Evolutionary conservation across 2,113 vertebrate species (phyloP).

Genomic region (Misgurnus anguillicaudatus): DNA sequence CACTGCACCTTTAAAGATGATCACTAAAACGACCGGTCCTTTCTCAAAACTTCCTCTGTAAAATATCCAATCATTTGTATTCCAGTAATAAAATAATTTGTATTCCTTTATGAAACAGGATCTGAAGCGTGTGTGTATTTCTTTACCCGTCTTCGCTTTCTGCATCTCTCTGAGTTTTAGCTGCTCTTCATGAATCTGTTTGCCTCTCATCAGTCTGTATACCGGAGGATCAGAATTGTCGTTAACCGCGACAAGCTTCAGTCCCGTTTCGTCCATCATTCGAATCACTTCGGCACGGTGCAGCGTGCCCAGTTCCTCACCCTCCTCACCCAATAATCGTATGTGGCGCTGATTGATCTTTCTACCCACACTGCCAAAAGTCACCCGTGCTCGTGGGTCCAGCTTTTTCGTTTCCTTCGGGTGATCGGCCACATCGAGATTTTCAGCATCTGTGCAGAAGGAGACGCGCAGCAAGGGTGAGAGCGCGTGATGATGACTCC

Average conservation of each 20-base stretch:
- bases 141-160: constrained; percentile 77
- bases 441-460: constrained; percentile 63
- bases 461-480: constrained; percentile 47
- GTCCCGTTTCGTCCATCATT: constrained; percentile 78
- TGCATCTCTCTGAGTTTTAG: constrained; percentile 75
- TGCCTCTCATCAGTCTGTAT: constrained; percentile 87
- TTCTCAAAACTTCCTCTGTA: no score
- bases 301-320: constrained; percentile 82
- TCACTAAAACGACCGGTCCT: no score
- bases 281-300: constrained; percentile 80
- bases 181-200: constrained; percentile 86
- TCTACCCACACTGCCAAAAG: constrained; percentile 78
- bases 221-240: constrained; percentile 76
- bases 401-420: constrained; percentile 65
- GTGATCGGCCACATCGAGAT: neutral
- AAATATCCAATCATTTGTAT: no score
- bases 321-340: constrained; percentile 77
- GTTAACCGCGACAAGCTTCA: constrained; percentile 80
- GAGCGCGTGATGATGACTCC: neutral
- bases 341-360: constrained; percentile 81
- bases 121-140: no score
- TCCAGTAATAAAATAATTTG: no score
- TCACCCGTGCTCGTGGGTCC: constrained; percentile 41
- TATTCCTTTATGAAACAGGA: no score
- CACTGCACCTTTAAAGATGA: no score